phyloP scores from a whole-genome alignment of 2,888 invertebrate species.

The Dicyrtomina minuta region DNA sequence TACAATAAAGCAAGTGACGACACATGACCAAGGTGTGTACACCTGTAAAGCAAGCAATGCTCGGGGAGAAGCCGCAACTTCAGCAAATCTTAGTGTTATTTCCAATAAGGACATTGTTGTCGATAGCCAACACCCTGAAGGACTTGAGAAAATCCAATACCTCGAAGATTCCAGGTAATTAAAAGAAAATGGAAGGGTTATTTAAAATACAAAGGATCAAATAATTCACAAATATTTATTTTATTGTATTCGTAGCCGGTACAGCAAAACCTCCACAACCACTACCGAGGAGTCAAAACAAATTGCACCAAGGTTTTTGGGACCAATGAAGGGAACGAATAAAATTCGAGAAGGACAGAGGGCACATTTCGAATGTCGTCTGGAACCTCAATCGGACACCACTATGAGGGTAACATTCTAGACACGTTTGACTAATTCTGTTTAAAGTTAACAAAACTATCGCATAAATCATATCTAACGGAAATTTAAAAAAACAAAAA shows the following conservation, averaged over 20 bases:
- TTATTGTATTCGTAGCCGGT: slow-evolving; percentile 7
- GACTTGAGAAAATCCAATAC: slow-evolving; percentile 85
- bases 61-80: slow-evolving; percentile 80
- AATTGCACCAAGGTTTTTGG: slow-evolving; percentile 77
- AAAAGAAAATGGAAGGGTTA: neutral
- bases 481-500: too few species aligned
- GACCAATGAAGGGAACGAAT: slow-evolving; percentile 87
- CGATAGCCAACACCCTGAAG: slow-evolving; percentile 89
- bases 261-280: slow-evolving; percentile 29
- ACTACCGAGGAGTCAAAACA: slow-evolving; percentile 36
- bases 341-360: slow-evolving; percentile 90
- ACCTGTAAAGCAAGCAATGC: slow-evolving; percentile 80
- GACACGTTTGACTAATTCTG: too few species aligned
- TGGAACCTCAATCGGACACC: slow-evolving; percentile 44
- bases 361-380: slow-evolving; percentile 79
- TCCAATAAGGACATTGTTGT: slow-evolving; percentile 78
- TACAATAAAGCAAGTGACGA: slow-evolving; percentile 85
- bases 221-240: neutral
- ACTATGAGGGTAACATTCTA: slow-evolving; percentile 59
- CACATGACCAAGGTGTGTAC: slow-evolving; percentile 86
- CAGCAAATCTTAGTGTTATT: slow-evolving; percentile 77
- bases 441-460: too few species aligned
- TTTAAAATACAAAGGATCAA: neutral
- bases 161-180: slow-evolving; percentile 69
- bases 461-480: too few species aligned